Conservation (phyloP, 2,797 vertebrate genomes). For the Rhinichthys osculus region DNA sequence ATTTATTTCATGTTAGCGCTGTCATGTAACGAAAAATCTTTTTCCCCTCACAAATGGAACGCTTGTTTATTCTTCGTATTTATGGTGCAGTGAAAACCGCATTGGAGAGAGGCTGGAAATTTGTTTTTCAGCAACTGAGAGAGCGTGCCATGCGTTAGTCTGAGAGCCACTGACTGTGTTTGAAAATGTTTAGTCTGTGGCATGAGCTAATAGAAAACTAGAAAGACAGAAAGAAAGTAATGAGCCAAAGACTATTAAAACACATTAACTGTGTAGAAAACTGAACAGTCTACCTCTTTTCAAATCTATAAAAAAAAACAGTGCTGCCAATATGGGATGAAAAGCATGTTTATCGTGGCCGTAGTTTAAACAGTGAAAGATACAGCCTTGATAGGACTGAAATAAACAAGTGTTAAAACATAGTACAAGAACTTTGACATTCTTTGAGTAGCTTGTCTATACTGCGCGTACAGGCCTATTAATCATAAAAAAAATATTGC, state of each 20-base stretch:
- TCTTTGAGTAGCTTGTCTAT: not conserved
- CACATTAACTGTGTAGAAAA: constrained; percentile 47
- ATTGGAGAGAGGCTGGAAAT: constrained; percentile 51
- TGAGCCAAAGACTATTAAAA: constrained; percentile 54
- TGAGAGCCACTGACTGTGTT: constrained; percentile 52
- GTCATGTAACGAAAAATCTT: constrained; percentile 42
- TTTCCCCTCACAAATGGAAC: constrained; percentile 40
- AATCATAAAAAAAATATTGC: constrained; percentile 6
- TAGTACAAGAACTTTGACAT: constrained; percentile 20
- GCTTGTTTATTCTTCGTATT: constrained; percentile 56
- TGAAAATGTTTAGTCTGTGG: constrained; percentile 57
- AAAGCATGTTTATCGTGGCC: constrained; percentile 30
- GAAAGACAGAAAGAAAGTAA: constrained; percentile 51
- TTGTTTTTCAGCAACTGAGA: constrained; percentile 44
- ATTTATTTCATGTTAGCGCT: constrained; percentile 43
- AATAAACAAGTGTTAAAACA: constrained; percentile 32
- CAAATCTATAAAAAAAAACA: constrained; percentile 36
- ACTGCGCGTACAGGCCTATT: not conserved
- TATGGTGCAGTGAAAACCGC: constrained; percentile 53
- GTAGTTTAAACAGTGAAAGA: constrained; percentile 35
- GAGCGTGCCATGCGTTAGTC: constrained; percentile 40
- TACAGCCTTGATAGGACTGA: constrained; percentile 27
- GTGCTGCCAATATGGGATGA: constrained; percentile 26
- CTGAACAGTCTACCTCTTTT: constrained; percentile 14
- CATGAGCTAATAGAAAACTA: constrained; percentile 60